Base-by-base conservation (phyloP, 1,140 invertebrate species). In the Chelonus insularis region DNA sequence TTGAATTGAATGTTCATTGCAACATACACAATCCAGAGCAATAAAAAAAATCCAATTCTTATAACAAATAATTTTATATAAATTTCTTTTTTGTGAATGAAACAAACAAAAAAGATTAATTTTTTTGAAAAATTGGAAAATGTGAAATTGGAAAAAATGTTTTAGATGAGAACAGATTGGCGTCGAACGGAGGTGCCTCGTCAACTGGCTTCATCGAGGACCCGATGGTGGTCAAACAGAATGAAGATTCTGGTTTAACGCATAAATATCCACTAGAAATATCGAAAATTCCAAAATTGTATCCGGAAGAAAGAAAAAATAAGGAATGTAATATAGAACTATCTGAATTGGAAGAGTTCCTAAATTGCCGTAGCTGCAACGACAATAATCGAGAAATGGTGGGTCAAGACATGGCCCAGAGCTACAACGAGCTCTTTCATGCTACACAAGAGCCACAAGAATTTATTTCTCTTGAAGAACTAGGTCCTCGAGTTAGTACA, bases 381-480 rank as follows among this genome's bases (percentile, higher is more conserved):
- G 45, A 56, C 25, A 57, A 47, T 50, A 37, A 54, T 39, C 43
- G 52, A 54, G 74, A 79, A 21, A 78, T 80, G 76, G 76, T 80
- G 56, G 76, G 71, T 45, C 75, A 80, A 60, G 74, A 73, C 58
- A 78, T 80, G 74, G 71, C 78, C 34, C 72, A 76, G 66, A 68
- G 73, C 61, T 79, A 76, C 57, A 70, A 75, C 20, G 75, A 77
- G 67, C 75, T 79, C 60, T 70, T 78, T 52, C 75, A 75, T 21
- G 63, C 73, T 23, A 32, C 65, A 20, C 76, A 79, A 56, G 74
- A 80, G 36, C 63, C 72, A 7, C 74, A 75, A 36, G 75, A 80
- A 34, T 77, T 74, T 60, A 72, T 77, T 25, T 73, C 76, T 2
- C 55, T 79, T 50, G 77, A 80, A 14, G 76, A 77, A 41, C 64